phyloP scores from a whole-genome alignment of 2,888 invertebrate species.

The Eristalinus aeneus region DNA sequence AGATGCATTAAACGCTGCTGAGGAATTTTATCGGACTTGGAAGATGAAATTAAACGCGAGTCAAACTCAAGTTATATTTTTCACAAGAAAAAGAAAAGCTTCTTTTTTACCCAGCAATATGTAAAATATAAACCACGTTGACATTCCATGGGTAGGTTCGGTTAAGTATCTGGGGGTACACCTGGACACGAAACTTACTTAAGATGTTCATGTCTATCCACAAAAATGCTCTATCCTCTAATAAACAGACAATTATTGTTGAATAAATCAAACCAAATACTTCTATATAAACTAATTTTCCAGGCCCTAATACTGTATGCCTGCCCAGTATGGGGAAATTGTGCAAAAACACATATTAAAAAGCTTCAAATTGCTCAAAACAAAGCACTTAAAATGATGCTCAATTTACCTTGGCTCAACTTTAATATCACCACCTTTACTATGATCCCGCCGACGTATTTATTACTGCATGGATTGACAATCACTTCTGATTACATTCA shows the following conservation, averaged over 20 bases:
- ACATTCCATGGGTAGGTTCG: background rate
- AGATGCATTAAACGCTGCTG: too few relatives aligned
- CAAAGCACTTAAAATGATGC: background rate
- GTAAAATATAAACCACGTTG: background rate
- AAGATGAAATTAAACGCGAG: background rate
- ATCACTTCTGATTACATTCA: too few relatives aligned
- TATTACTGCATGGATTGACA: too few relatives aligned
- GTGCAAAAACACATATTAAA: background rate
- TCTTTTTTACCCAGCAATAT: background rate
- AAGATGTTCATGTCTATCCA: background rate
- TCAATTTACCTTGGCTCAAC: background rate
- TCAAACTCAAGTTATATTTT: background rate
- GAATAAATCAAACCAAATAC: background rate
- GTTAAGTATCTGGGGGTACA: slow-evolving; percentile 5
- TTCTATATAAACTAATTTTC: background rate
- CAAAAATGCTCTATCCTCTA: background rate
- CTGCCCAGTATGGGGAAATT: background rate
- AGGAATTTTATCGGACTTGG: background rate
- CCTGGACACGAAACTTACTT: slow-evolving; percentile 2
- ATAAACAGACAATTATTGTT: background rate
- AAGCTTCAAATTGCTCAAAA: background rate
- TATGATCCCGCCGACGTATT: background rate
- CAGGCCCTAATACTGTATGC: background rate
- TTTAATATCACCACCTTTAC: background rate
- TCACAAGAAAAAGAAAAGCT: slow-evolving; percentile 7